Evolutionary conservation across 2,888 invertebrate species (phyloP).

Genomic region (Trissolcus japonicus): DNA sequence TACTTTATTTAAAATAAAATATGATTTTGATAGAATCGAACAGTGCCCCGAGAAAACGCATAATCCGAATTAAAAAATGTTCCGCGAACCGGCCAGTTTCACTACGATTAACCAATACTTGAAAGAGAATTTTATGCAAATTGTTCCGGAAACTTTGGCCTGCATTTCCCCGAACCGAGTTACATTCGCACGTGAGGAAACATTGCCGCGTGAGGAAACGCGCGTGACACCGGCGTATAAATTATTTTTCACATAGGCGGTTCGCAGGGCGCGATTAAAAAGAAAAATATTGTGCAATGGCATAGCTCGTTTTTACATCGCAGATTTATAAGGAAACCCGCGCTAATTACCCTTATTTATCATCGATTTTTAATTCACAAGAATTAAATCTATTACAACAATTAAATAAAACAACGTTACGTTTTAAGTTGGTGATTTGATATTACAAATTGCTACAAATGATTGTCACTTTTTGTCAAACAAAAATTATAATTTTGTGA

Average conservation of each 20-base stretch:
- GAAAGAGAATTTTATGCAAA: slow-evolving; percentile 42
- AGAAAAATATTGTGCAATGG: slow-evolving; percentile 31
- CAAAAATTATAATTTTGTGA: not conserved
- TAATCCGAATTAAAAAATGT: slow-evolving; percentile 22
- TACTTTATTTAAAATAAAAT: too few species aligned
- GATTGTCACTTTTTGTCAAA: not conserved
- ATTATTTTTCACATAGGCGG: slow-evolving; percentile 22
- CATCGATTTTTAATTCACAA: not conserved
- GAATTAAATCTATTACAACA: too few species aligned
- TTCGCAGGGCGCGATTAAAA: slow-evolving; percentile 27
- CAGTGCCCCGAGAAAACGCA: not conserved
- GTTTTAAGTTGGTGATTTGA: not conserved
- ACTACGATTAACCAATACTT: slow-evolving; percentile 21
- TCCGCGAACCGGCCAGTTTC: slow-evolving; percentile 26
- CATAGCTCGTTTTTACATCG: slow-evolving; percentile 7
- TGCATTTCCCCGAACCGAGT: slow-evolving; percentile 25
- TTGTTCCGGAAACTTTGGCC: slow-evolving; percentile 33
- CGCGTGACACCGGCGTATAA: slow-evolving; percentile 24
- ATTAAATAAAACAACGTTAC: not conserved
- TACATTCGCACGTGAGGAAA: slow-evolving; percentile 8
- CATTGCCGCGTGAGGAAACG: slow-evolving; percentile 17
- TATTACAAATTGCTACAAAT: too few species aligned
- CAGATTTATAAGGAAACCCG: slow-evolving; percentile 25
- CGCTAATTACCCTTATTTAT: slow-evolving; percentile 27
- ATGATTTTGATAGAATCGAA: too few species aligned